These are phyloP conservation scores for Pyxicephalus adspersus DNA, from an alignment of 2,113 vertebrate genomes.

Conservation along the genomic window DNA sequence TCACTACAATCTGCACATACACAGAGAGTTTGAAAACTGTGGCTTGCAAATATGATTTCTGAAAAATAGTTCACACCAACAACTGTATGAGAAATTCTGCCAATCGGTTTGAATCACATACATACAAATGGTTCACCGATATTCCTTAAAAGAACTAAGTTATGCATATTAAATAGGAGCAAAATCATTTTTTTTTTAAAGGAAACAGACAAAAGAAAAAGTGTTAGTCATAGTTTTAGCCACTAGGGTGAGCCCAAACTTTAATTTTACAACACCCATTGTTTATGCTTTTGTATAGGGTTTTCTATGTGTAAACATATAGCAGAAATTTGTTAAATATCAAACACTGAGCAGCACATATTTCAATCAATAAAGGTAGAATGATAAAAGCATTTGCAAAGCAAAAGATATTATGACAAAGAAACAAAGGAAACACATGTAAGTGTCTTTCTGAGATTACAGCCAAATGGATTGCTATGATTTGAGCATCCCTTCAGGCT, in stretches of 20 bases:
- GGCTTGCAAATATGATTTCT: too few species aligned
- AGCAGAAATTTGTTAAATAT: neutral
- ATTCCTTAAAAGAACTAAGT: too few species aligned
- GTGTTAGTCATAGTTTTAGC: neutral
- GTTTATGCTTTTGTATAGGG: neutral
- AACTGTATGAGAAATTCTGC: too few species aligned
- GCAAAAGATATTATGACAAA: neutral
- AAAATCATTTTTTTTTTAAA: too few species aligned
- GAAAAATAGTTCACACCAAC: too few species aligned
- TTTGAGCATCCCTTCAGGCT: conserved; percentile 36
- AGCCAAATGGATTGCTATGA: conserved; percentile 1
- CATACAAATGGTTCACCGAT: too few species aligned
- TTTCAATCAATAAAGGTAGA: neutral
- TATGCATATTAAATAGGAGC: too few species aligned
- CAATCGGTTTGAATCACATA: too few species aligned
- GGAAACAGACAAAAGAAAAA: too few species aligned
- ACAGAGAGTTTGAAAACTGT: too few species aligned
- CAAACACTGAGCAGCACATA: neutral
- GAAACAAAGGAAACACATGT: neutral
- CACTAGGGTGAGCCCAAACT: conserved; percentile 19
- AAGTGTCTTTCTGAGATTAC: conserved; percentile 12
- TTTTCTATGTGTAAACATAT: neutral
- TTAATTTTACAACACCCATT: neutral
- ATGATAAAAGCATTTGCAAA: neutral
- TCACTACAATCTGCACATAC: too few species aligned